phyloP scores from a whole-genome alignment of 2,888 invertebrate species.

The Pseudolycoriella hygida region DNA sequence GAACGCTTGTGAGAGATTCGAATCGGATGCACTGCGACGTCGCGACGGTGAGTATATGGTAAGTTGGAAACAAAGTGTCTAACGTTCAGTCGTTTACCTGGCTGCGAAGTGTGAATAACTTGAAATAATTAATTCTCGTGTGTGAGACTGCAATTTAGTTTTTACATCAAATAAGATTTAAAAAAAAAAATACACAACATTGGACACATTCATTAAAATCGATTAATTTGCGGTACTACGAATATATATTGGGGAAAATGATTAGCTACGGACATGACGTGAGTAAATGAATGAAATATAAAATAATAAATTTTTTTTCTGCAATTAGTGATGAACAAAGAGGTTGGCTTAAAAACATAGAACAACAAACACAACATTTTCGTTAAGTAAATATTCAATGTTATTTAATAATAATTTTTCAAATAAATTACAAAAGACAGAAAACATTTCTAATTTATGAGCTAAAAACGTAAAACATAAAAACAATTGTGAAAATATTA shows the following conservation, averaged over 20 bases:
- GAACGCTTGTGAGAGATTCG: background rate
- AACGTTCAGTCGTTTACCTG: constrained; percentile 15
- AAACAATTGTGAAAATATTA: background rate
- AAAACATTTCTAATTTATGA: background rate
- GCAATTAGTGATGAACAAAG: background rate
- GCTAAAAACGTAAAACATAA: background rate
- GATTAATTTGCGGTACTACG: no score
- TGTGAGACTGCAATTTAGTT: no score
- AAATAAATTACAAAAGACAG: background rate
- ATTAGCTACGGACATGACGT: no score
- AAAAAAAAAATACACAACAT: no score
- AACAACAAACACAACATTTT: constrained; percentile 11
- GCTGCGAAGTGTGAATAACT: constrained; percentile 10
- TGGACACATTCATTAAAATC: no score
- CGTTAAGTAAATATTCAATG: constrained; percentile 9
- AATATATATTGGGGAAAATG: no score
- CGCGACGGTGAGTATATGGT: no score
- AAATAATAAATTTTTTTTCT: constrained; percentile 2
- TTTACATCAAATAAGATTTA: no score
- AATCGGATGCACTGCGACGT: no score
- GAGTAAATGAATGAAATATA: background rate
- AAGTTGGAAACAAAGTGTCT: no score
- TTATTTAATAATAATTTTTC: constrained; percentile 12
- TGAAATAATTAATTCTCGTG: background rate
- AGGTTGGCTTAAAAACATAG: background rate